phyloP scores from a whole-genome alignment of 2,797 vertebrate genomes.

The Borostomias antarcticus region DNA sequence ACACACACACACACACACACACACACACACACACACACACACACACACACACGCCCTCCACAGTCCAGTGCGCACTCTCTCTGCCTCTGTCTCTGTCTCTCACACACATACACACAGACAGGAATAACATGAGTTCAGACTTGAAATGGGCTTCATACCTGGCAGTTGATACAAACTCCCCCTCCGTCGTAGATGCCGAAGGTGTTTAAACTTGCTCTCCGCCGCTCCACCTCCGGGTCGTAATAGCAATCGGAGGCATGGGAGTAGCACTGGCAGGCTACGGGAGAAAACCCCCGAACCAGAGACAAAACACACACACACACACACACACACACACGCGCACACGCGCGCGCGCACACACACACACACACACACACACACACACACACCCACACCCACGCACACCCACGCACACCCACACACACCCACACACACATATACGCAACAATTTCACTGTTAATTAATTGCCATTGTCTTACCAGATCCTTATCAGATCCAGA shows the following conservation, averaged over 20 bases:
- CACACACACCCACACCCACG: conserved; percentile 13
- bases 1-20: conserved; percentile 6
- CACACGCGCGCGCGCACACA: conserved; percentile 19
- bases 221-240: conserved; percentile 82
- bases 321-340: conserved; percentile 23
- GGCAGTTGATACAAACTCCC: conserved; percentile 91
- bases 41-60: conserved; percentile 28
- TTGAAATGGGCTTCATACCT: conserved; percentile 80
- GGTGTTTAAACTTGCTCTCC: conserved; percentile 84
- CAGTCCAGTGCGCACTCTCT: too few species aligned
- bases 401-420: conserved; percentile 7
- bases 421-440: neutral
- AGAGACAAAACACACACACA: conserved; percentile 8
- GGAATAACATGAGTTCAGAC: conserved; percentile 55
- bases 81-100: too few species aligned
- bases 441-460: neutral
- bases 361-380: conserved; percentile 10
- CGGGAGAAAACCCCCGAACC: conserved; percentile 62
- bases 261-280: conserved; percentile 94
- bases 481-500: neutral
- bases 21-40: neutral
- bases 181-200: conserved; percentile 86
- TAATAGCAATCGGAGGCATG: conserved; percentile 92
- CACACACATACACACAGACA: conserved; percentile 33
- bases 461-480: too few species aligned